A percentile compares a stretch with the other conserved stretches of the same genome.
Evolutionary conservation across 2,113 vertebrate genomes (phyloP).

Genomic region (Tamias sibiricus): DNA sequence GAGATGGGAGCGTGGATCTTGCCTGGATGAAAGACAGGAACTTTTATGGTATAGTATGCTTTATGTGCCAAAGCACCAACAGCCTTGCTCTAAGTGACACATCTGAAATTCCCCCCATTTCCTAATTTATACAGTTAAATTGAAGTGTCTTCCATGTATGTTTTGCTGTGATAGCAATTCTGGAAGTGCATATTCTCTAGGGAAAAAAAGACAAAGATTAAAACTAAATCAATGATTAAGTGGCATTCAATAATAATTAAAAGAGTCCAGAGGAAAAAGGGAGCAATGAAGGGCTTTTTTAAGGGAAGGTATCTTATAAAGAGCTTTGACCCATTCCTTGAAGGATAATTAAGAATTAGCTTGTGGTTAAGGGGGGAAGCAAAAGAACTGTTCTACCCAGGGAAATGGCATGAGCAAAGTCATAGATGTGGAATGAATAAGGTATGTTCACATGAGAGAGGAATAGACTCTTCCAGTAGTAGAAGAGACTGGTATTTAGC

Average conservation of each 20-base stretch:
- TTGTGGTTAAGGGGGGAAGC: background rate
- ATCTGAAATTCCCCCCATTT: background rate
- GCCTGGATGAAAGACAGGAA: background rate
- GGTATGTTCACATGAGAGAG: background rate
- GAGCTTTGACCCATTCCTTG: constrained; percentile 13
- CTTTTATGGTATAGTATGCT: background rate
- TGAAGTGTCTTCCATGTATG: background rate
- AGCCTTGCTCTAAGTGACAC: background rate
- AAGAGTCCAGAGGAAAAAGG: background rate
- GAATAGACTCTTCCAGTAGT: background rate
- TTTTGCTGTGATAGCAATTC: background rate
- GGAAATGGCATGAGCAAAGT: background rate
- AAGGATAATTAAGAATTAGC: constrained; percentile 8
- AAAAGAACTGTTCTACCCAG: background rate
- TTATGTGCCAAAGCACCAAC: background rate
- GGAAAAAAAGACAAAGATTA: background rate
- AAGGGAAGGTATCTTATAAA: background rate
- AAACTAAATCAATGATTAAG: background rate
- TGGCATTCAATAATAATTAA: background rate
- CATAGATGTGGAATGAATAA: background rate
- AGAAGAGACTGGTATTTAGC: background rate
- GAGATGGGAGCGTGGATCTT: background rate
- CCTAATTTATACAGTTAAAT: background rate
- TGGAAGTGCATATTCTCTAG: background rate
- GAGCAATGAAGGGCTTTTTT: background rate